These are phyloP conservation scores for Lycophotia porphyrea DNA, from an alignment of 2,888 invertebrate genomes.

Conservation along the genomic window DNA sequence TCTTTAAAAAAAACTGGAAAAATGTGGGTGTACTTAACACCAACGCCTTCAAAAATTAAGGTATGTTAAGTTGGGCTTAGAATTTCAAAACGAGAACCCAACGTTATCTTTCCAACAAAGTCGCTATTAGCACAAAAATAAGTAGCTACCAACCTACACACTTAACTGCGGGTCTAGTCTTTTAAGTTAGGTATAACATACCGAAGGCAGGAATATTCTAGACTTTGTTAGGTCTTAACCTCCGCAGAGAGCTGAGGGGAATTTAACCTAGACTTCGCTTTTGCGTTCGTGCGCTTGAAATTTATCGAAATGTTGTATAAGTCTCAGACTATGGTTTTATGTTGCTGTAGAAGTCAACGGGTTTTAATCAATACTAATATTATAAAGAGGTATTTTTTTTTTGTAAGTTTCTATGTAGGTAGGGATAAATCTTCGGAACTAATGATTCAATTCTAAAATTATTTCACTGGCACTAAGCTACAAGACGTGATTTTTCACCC, in stretches of 20 bases:
- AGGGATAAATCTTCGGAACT: no score
- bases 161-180: neutral
- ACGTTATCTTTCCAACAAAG: neutral
- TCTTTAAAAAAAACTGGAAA: neutral
- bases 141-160: neutral
- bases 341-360: neutral
- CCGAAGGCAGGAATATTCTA: constrained; percentile 38
- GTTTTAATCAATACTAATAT: no score
- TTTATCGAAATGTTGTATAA: constrained; percentile 30
- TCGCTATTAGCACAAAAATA: neutral
- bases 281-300: constrained; percentile 34
- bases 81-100: neutral
- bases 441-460: no score
- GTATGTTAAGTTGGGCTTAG: neutral
- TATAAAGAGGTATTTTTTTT: no score
- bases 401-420: no score
- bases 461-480: no score
- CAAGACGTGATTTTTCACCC: no score
- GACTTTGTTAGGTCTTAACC: constrained; percentile 44
- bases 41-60: neutral
- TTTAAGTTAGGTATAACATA: constrained; percentile 15
- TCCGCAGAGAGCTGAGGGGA: constrained; percentile 28
- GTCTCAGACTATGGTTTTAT: constrained; percentile 9
- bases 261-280: constrained; percentile 57
- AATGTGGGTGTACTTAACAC: neutral